These are phyloP conservation scores for Ibidorhyncha struthersii DNA, from an alignment of 2,113 vertebrate species.

Conservation along the genomic window DNA sequence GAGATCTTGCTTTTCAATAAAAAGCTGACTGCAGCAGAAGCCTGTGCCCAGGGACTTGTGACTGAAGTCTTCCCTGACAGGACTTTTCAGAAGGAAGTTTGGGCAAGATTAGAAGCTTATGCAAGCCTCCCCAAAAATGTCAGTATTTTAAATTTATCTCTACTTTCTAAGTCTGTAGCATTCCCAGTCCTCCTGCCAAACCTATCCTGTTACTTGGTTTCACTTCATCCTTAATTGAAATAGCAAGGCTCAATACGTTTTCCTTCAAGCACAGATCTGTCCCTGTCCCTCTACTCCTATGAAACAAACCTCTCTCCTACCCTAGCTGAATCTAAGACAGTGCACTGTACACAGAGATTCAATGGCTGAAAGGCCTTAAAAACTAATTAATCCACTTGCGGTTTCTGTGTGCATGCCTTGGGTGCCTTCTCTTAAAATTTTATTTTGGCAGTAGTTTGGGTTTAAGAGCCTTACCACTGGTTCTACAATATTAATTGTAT, in stretches of 20 bases:
- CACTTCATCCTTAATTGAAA: not conserved
- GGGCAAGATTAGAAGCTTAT: conserved; percentile 82
- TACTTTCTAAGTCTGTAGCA: not conserved
- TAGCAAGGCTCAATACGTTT: not conserved
- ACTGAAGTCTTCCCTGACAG: conserved; percentile 89
- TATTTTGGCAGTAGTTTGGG: not conserved
- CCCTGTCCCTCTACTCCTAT: not conserved
- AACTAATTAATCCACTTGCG: not conserved
- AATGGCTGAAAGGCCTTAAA: not conserved
- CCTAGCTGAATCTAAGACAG: not conserved
- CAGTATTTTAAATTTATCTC: conserved; percentile 25
- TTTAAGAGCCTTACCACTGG: not conserved
- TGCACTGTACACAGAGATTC: not conserved
- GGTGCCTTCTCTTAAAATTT: not conserved
- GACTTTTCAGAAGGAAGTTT: conserved; percentile 89
- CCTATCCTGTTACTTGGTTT: not conserved
- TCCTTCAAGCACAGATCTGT: not conserved
- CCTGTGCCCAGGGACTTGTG: conserved; percentile 84
- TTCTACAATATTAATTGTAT: not conserved
- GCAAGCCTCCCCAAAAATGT: conserved; percentile 86
- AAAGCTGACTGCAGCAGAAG: conserved; percentile 88
- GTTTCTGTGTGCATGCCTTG: not conserved
- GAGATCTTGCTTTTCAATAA: conserved; percentile 92
- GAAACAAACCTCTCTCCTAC: not conserved
- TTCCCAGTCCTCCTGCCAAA: not conserved